These are phyloP conservation scores for Strigamia transsilvanica DNA, from an alignment of 2,888 invertebrate species.

Conservation along the genomic window DNA sequence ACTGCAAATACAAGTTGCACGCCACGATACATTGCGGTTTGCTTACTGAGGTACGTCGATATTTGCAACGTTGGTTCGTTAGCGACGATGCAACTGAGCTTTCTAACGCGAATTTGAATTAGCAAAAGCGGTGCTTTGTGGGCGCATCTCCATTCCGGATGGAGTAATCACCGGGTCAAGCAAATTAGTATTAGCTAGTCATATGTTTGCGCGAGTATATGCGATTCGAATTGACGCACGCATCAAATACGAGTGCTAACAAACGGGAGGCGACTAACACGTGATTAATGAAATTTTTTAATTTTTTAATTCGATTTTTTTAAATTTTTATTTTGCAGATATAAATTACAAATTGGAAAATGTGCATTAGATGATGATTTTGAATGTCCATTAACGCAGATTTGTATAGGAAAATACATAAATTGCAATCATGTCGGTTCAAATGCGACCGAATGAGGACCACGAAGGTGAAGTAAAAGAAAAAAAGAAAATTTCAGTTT, in stretches of 20 bases:
- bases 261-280: not conserved
- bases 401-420: constrained; percentile 14
- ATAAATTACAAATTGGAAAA: constrained; percentile 14
- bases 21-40: constrained; percentile 7
- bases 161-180: constrained; percentile 31
- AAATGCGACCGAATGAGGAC: constrained; percentile 53
- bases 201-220: not conserved
- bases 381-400: constrained; percentile 13
- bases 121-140: constrained; percentile 32
- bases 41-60: not conserved
- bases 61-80: not conserved
- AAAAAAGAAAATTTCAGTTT: not conserved
- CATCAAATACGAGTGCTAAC: not conserved
- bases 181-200: not conserved
- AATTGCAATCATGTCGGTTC: constrained; percentile 50
- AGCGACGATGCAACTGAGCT: not conserved
- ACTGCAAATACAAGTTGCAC: not conserved
- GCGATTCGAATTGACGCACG: not conserved
- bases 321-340: not conserved
- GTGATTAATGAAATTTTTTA: constrained; percentile 3
- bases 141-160: constrained; percentile 43
- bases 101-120: constrained; percentile 1
- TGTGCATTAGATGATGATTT: constrained; percentile 12
- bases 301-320: not conserved
- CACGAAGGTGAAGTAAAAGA: constrained; percentile 23